phyloP scores from a whole-genome alignment of 2,113 vertebrate genomes.

The Sitta europaea region DNA sequence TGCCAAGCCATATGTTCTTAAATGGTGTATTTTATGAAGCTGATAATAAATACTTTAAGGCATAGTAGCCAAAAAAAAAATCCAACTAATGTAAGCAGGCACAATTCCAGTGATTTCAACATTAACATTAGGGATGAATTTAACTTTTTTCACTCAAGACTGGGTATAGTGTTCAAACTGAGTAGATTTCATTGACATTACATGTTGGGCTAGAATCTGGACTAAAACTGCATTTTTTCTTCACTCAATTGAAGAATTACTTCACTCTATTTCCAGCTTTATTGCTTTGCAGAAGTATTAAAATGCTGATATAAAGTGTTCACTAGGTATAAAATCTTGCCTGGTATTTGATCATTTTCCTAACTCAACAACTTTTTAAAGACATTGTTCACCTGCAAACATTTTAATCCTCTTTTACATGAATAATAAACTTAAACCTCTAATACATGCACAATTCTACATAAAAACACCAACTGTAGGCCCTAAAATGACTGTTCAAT shows the following conservation, averaged over 20 bases:
- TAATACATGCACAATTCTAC: not conserved
- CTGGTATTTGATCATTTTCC: not conserved
- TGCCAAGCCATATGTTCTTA: constrained; percentile 35
- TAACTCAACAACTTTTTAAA: not conserved
- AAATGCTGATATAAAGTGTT: not conserved
- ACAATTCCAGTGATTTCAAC: not conserved
- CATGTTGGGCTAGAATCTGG: not conserved
- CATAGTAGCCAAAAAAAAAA: not conserved
- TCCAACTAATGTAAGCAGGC: not conserved
- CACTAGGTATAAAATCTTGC: not conserved
- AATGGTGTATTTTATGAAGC: constrained; percentile 24
- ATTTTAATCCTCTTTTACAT: not conserved
- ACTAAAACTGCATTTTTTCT: not conserved
- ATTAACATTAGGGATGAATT: not conserved
- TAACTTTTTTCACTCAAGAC: not conserved
- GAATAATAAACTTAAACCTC: not conserved
- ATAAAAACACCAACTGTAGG: not conserved
- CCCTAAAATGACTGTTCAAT: not conserved
- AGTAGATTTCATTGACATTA: not conserved
- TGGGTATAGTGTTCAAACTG: not conserved
- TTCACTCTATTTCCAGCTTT: constrained; percentile 1
- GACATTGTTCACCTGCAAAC: not conserved
- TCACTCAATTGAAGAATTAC: not conserved
- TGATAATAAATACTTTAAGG: constrained; percentile 42
- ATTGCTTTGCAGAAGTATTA: not conserved